Percentiles rank a stretch among this genome's conserved stretches.
Evolutionary conservation across 2,797 vertebrate species (phyloP).

Genomic region (Xiphorhynchus erythropygius): DNA sequence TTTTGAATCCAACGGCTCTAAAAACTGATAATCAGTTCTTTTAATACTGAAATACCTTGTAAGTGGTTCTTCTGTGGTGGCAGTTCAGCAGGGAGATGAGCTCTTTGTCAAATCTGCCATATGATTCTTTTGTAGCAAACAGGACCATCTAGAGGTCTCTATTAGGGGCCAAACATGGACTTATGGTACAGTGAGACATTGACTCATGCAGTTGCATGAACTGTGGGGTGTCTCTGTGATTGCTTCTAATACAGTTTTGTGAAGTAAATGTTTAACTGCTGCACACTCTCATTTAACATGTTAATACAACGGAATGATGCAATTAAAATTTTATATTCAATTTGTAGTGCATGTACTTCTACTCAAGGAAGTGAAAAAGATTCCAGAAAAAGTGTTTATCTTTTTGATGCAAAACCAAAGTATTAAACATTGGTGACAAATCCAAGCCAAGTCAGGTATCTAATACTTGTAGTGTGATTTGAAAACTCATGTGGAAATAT

Average conservation of each 20-base stretch:
- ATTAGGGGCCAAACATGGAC: conserved; percentile 31
- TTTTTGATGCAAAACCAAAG: background rate
- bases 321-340: background rate
- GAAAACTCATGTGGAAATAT: background rate
- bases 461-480: background rate
- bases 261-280: background rate
- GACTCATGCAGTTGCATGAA: conserved; percentile 37
- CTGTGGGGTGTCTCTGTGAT: background rate
- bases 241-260: background rate
- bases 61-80: conserved; percentile 53
- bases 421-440: background rate
- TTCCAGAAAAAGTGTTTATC: background rate
- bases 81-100: conserved; percentile 19
- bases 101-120: conserved; percentile 31
- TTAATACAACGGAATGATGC: background rate
- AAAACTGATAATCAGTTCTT: conserved; percentile 72
- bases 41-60: conserved; percentile 61
- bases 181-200: conserved; percentile 44
- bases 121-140: conserved; percentile 57
- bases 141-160: conserved; percentile 30
- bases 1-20: conserved; percentile 56
- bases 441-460: background rate
- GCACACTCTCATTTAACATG: background rate
- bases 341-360: background rate
- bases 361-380: background rate